These are phyloP conservation scores for Pentalonia nigronervosa DNA, from an alignment of 1,140 invertebrate species.

Conservation along the genomic window DNA sequence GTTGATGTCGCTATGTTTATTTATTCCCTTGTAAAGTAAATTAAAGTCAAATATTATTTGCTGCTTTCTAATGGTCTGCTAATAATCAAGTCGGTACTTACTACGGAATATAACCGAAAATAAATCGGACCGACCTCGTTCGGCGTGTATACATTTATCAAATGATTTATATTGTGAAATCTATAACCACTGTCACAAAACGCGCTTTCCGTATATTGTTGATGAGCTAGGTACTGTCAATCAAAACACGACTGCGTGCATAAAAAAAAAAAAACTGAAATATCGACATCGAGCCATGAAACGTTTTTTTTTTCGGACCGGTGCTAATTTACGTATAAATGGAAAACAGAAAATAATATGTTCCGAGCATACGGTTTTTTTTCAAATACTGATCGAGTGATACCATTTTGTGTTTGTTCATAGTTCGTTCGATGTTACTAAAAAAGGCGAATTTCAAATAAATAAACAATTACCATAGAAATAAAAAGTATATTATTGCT, in stretches of 20 bases:
- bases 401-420: background rate
- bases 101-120: background rate
- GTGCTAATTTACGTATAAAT: background rate
- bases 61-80: slow-evolving; percentile 7
- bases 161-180: background rate
- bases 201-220: background rate
- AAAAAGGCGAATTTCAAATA: background rate
- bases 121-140: background rate
- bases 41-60: background rate
- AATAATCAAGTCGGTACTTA: background rate
- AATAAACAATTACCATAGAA: background rate
- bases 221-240: background rate
- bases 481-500: background rate
- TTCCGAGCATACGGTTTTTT: background rate
- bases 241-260: background rate
- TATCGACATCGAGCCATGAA: background rate
- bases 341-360: background rate
- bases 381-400: background rate
- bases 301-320: background rate
- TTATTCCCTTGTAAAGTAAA: slow-evolving; percentile 3
- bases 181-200: background rate
- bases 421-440: background rate
- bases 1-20: background rate
- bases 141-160: background rate
- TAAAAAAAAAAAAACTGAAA: background rate